Evolutionary conservation across 2,888 invertebrate genomes (phyloP), one percentile per base, ranked within the genome.

Genomic region (Caenorhabditis sinica): DNA sequence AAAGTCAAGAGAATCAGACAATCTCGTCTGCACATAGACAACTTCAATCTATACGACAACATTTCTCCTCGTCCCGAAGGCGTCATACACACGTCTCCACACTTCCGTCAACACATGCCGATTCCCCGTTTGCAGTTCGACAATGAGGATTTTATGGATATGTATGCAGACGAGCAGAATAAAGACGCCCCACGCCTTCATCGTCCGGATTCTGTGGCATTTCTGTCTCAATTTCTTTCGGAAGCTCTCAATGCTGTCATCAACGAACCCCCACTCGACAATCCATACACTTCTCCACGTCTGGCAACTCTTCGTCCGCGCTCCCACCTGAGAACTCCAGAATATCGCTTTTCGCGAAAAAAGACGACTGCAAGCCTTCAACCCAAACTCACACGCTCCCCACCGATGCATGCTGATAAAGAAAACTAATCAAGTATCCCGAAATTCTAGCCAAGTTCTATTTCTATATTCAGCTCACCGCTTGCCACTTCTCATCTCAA

Each of bases 81-180:
- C 15, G 25, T 36, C 56, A 13, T 20, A 9, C 66, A 43, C 17
- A n/a, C 33, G 5, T 36, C 60, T 8, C 43, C 43, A 11, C 40
- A 36, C 6, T 9, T 23, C n/a, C 58, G 25, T 2, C 8, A 33
- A 13, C 30, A 63, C 45, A 61, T 77, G 2, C 77, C 79, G 23
- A 36, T 72, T 43, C 71, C 63, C 33, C 63, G 63, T 17, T 36
- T 79, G 11, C 43, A 61, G 25, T 79, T 79, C 56, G 77, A 61
- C 25, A 65, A 65, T 56, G 43, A 60, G 5, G 65, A 71, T 30
- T 71, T 71, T 30, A 71, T 79, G 79, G 79, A 79, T 33, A 28
- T 71, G 53, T 71, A 53, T 25, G 23, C 45, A 1, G 71, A 79
- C 8, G 69, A 69, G 1, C 0, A 51, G 5, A 23, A 36, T 2